Base-by-base conservation (phyloP, 2,797 vertebrate genomes). In the Acomys russatus region DNA sequence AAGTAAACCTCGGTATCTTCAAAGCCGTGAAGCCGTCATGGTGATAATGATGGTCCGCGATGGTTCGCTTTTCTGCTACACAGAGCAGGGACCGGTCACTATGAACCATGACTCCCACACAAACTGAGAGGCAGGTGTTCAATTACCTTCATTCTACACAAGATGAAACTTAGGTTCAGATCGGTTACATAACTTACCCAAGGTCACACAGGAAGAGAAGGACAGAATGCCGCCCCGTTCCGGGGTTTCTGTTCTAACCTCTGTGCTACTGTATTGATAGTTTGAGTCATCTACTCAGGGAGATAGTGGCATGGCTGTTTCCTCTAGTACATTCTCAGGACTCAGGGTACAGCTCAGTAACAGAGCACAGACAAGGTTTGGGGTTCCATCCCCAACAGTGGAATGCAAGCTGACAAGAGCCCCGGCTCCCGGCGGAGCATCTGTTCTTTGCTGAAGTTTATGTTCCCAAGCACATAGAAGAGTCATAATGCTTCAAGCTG, bases 211-310 rank as follows among this genome's bases (percentile, higher is more conserved):
- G 28, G 28, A 25, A 64, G 44, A 8, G 23, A 93, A 54, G 56
- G 38, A 3, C 1, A 22, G 76, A n/a, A 64, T 1, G 1, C 68
- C 14, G 11, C 33, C 38, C 66, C 9, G 4, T 56, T 59, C 70
- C 11, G 14, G 49, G 66, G 70, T 61, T n/a, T 44, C 5, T 4
- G 0, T 49, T 20, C 87, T 84, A 30, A 11, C 54, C 17, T 12
- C 25, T 3, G 12, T 1, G 5, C 61, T 4, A 17, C 51, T 0
- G 2, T 1, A 15, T 66, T 83, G 38, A 77, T 4, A 18, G 44
- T 63, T 88, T 93, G 94, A 93, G 88, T 83, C 91, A 92, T 30
- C 54, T 68, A 73, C n/a, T 82, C 8, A 11, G 71, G 71, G 56
- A 61, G 25, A 76, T 11, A 20, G 15, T 30, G 15, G 18, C 17